Percentiles rank a stretch among this genome's conserved stretches.
These are phyloP conservation scores for Drosophila pectinifera DNA, from an alignment of 1,140 invertebrate genomes.

Conservation along the genomic window DNA sequence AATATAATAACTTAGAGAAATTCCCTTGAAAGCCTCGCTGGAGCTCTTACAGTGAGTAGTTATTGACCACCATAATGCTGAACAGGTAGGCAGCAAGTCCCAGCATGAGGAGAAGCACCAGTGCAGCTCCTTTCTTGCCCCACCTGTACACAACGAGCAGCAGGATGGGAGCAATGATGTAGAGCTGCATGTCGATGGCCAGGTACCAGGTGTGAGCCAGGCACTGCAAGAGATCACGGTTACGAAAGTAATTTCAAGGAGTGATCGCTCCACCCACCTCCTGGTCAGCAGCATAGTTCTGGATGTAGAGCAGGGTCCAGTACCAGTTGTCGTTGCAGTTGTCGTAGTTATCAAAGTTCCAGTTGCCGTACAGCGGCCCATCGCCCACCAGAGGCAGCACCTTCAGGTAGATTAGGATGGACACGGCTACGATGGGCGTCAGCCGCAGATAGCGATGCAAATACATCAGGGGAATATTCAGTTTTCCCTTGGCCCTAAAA, in stretches of 20 bases:
- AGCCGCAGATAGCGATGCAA: constrained; percentile 71
- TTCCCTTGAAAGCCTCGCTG: background rate
- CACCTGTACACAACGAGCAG: constrained; percentile 89
- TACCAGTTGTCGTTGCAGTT: constrained; percentile 54
- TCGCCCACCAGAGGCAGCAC: constrained; percentile 50
- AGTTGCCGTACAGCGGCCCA: constrained; percentile 50
- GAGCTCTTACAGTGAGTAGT: constrained; percentile 42
- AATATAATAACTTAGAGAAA: background rate
- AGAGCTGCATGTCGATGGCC: constrained; percentile 93
- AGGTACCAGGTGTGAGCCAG: constrained; percentile 95
- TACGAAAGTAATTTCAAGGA: background rate
- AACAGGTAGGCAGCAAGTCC: constrained; percentile 49
- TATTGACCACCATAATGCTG: constrained; percentile 54
- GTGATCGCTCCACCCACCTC: constrained; percentile 20
- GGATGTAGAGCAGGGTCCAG: constrained; percentile 61
- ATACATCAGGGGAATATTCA: constrained; percentile 74
- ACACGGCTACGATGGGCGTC: constrained; percentile 55
- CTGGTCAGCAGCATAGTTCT: constrained; percentile 56
- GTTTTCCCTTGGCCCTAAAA: constrained; percentile 53
- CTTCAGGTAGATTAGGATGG: constrained; percentile 54
- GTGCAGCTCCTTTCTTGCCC: constrained; percentile 74
- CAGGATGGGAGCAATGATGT: constrained; percentile 90
- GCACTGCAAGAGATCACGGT: constrained; percentile 87
- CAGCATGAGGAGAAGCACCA: constrained; percentile 36
- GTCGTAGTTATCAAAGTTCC: constrained; percentile 69